A percentile compares a stretch with the other conserved stretches of the same genome.
These are phyloP conservation scores for Myxocyprinus asiaticus DNA, from an alignment of 2,113 vertebrate genomes.

Conservation along the genomic window DNA sequence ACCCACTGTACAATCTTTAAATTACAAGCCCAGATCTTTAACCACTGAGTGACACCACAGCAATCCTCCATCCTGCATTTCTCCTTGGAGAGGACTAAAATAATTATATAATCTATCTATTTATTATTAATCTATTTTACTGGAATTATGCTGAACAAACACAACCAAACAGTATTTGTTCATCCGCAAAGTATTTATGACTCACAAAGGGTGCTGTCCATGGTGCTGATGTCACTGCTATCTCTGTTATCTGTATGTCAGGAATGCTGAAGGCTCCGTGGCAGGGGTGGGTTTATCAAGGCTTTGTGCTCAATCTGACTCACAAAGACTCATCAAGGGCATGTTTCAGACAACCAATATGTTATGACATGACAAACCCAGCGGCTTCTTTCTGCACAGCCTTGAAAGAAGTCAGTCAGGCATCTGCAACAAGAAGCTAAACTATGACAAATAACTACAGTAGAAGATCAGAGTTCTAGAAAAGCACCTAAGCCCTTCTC, in stretches of 20 bases:
- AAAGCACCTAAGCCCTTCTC: no score
- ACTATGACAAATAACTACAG: neutral
- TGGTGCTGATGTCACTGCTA: constrained; percentile 25
- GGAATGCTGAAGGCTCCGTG: constrained; percentile 2
- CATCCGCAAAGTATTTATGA: neutral
- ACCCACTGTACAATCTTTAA: no score
- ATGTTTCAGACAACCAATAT: neutral
- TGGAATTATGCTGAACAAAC: no score
- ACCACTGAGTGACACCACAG: no score
- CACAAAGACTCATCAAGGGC: constrained; percentile 19
- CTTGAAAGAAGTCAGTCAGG: neutral
- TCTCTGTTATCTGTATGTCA: neutral
- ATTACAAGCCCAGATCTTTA: no score
- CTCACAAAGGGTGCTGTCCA: constrained; percentile 19
- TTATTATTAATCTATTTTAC: no score
- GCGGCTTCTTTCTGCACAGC: neutral
- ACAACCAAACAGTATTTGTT: neutral
- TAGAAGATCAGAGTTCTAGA: no score
- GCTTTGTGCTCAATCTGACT: neutral
- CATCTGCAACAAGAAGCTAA: neutral
- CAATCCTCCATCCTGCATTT: no score
- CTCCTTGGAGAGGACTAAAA: no score
- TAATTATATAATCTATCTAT: no score
- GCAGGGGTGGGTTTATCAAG: neutral
- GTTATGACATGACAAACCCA: neutral